These are phyloP conservation scores for Enteromius mattozi DNA, from an alignment of 2,797 vertebrate genomes.

Conservation along the genomic window DNA sequence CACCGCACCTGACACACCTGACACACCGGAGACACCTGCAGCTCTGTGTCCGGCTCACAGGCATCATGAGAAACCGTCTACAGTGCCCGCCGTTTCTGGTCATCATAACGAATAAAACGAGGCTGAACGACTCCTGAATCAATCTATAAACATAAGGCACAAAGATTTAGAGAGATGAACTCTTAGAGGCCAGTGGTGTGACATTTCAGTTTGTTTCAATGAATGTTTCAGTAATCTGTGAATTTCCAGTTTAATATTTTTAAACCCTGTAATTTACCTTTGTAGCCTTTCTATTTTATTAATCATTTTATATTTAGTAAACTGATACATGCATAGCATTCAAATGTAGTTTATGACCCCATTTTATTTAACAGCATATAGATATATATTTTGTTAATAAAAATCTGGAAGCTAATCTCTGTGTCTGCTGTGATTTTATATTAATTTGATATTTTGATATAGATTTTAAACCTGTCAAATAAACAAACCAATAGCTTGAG, in stretches of 20 bases:
- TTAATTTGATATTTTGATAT: neutral
- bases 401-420: neutral
- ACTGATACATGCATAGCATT: neutral
- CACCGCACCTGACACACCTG: slow-evolving; percentile 56
- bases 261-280: neutral
- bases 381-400: slow-evolving; percentile 31
- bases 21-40: neutral
- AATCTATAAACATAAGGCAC: neutral
- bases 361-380: neutral
- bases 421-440: neutral
- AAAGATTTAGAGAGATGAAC: neutral
- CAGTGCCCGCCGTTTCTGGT: slow-evolving; percentile 75
- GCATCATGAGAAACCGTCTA: slow-evolving; percentile 51
- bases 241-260: neutral
- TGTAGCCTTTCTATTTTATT: neutral
- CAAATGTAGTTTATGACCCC: neutral
- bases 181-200: neutral
- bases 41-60: slow-evolving; percentile 70
- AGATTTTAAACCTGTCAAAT: neutral
- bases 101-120: slow-evolving; percentile 71
- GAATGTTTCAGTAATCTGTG: neutral
- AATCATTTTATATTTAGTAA: neutral
- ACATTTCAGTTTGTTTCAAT: neutral
- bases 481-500: too few species aligned
- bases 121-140: neutral